Conservation (phyloP, 2,888 invertebrate genomes). For the Nomada ruficornis region DNA sequence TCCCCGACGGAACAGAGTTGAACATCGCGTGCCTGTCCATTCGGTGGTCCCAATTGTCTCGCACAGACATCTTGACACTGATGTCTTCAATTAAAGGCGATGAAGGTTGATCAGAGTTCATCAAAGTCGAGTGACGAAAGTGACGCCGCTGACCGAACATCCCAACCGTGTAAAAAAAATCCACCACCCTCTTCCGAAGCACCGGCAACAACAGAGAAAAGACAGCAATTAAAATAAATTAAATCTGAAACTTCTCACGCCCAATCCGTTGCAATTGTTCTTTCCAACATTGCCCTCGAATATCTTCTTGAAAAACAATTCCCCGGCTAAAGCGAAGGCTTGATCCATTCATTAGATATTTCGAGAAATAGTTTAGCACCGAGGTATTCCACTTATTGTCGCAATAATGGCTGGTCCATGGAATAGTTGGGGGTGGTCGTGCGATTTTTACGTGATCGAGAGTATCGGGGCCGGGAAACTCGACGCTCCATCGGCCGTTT, state of each 20-base stretch:
- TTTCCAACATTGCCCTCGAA: no score
- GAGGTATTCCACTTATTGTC: not conserved
- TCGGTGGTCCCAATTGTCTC: conserved; percentile 53
- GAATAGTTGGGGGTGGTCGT: not conserved
- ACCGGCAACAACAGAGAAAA: not conserved
- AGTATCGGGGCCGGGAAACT: conserved; percentile 24
- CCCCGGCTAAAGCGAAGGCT: no score
- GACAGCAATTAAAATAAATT: not conserved
- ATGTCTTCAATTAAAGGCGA: conserved; percentile 63
- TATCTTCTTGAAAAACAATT: no score
- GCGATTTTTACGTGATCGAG: conserved; percentile 37
- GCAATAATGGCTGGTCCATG: conserved; percentile 15
- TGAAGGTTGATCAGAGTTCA: conserved; percentile 57
- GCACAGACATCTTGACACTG: conserved; percentile 53
- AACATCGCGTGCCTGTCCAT: conserved; percentile 34
- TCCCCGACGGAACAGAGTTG: not conserved
- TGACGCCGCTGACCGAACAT: not conserved
- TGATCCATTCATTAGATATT: no score
- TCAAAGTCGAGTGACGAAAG: conserved; percentile 24
- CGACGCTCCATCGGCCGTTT: conserved; percentile 33
- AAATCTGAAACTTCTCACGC: no score
- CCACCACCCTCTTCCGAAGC: not conserved
- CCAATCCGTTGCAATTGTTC: no score
- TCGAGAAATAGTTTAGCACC: no score
- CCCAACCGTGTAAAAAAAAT: no score